Evolutionary conservation across 1,140 invertebrate species (phyloP), one percentile per base, ranked within the genome.

Genomic region (Akabosia matsudoensis): DNA sequence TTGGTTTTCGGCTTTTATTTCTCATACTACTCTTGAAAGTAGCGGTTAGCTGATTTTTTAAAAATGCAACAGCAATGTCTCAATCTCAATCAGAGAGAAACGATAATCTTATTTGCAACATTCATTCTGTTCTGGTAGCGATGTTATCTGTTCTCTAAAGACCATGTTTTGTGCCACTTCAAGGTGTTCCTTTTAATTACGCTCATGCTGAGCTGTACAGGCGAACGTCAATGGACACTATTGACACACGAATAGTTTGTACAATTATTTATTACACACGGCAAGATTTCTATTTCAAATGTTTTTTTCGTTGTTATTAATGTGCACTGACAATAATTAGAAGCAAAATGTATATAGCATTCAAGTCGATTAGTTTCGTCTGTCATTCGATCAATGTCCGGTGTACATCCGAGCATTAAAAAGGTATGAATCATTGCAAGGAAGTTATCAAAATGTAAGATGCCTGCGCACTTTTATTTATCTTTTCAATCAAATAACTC

Each of bases 351-450:
- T 45, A 45, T 45, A 18, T 45, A 45, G 7, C 7, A 45, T 18
- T 45, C 37, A 45, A 56, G 14, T 24, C n/a, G 54, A 56, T 56
- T 56, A 56, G 54, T 56, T 56, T 56, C 54, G 54, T n/a, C 54
- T 56, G 54, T 56, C 54, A 56, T 56, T 56, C 24, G 14, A 4
- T 7, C 18, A 45, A 18, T 45, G n/a, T 13, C n/a, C n/a, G n/a
- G n/a, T n/a, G n/a, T n/a, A n/a, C n/a, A n/a, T n/a, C n/a, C n/a
- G n/a, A n/a, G n/a, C n/a, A n/a, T n/a, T n/a, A n/a, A n/a, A n/a
- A n/a, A n/a, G n/a, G n/a, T n/a, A n/a, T n/a, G n/a, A n/a, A n/a
- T n/a, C n/a, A n/a, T n/a, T n/a, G n/a, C n/a, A n/a, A n/a, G n/a
- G n/a, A n/a, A n/a, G n/a, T n/a, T n/a, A n/a, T n/a, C n/a, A n/a